A percentile compares a stretch with the other conserved stretches of the same genome.
Evolutionary conservation across 2,113 vertebrate species (phyloP).

Genomic region (Pyxicephalus adspersus): DNA sequence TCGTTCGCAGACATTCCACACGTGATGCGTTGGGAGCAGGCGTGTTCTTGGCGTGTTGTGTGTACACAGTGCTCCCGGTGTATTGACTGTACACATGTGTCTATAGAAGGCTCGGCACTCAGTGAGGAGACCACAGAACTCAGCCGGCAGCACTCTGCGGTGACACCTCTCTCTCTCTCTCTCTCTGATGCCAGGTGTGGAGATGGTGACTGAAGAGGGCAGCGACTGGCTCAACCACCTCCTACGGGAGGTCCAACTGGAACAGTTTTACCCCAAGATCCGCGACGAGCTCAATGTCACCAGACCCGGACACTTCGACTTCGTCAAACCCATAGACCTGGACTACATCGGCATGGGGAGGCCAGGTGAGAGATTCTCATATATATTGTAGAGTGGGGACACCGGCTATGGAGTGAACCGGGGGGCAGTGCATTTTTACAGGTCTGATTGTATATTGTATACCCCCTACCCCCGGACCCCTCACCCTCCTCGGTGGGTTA

Average conservation of each 20-base stretch:
- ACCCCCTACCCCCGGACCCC: too few species aligned
- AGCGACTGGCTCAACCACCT: slow-evolving; percentile 81
- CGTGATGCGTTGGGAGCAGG: slow-evolving; percentile 13
- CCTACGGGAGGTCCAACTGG: slow-evolving; percentile 81
- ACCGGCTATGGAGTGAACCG: too few species aligned
- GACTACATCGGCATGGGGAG: slow-evolving; percentile 85
- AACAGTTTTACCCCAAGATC: slow-evolving; percentile 81
- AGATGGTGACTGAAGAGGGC: slow-evolving; percentile 79
- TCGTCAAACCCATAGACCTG: slow-evolving; percentile 82
- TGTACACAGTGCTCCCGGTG: background rate
- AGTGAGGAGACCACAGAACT: background rate
- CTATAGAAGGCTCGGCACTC: too few species aligned
- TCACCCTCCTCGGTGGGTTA: background rate
- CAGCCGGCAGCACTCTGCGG: background rate
- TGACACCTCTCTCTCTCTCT: background rate
- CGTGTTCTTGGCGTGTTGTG: background rate
- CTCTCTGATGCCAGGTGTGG: slow-evolving; percentile 53
- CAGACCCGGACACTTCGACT: slow-evolving; percentile 81
- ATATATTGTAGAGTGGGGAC: too few species aligned
- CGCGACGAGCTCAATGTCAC: slow-evolving; percentile 85
- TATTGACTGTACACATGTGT: slow-evolving; percentile 6
- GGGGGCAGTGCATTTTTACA: background rate
- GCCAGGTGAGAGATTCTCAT: slow-evolving; percentile 81
- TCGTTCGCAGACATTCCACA: background rate
- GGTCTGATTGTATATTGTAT: background rate